Evolutionary conservation across 1,140 invertebrate species (phyloP), one percentile per base, ranked within the genome.

Genomic region (Bombus balteatus): DNA sequence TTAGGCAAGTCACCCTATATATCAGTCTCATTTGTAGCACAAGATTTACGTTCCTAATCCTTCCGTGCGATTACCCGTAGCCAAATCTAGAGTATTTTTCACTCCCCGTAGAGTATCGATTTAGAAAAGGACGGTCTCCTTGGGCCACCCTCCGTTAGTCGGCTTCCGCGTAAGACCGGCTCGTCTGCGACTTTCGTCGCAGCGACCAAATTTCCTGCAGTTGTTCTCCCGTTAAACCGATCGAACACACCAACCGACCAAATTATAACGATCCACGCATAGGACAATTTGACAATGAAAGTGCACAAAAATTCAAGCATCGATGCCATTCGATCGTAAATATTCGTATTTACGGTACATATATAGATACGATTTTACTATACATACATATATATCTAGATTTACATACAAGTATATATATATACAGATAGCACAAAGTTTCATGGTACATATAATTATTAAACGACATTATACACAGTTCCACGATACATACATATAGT

Each of bases 51-150:
- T 32, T 22, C 25, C n/a, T 0, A n/a, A 12, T 43, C 25, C 57
- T 65, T 59, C 39, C n/a, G n/a, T 72, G 39, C 76, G 68, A 80
- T 72, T 73, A 39, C 76, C 80, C 41, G 83, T 85, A 85, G 83
- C 77, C 68, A 85, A 12, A 73, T 85, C n/a, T 84, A 84, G 66
- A 84, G 37, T 79, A 84, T 68, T 84, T 72, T 84, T 84, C 53
- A 53, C 66, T 57, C 65, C 39, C 66, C 39, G 83, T 85, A 85
- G 83, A 80, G 15, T 80, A 85, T 85, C 77, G 76, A 85, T 85
- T 80, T 85, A 80, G 83, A 84, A 70, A 13, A 62, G 57, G 75
- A 72, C 37, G 76, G 57, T 72, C 76, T 47, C 83, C 83, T 79
- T 77, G 70, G 47, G 66, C 34, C 57, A 71, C 75, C 75, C 65